phyloP scores from a whole-genome alignment of 23 tunicate genomes.

The Clavelina lepadiformis region DNA sequence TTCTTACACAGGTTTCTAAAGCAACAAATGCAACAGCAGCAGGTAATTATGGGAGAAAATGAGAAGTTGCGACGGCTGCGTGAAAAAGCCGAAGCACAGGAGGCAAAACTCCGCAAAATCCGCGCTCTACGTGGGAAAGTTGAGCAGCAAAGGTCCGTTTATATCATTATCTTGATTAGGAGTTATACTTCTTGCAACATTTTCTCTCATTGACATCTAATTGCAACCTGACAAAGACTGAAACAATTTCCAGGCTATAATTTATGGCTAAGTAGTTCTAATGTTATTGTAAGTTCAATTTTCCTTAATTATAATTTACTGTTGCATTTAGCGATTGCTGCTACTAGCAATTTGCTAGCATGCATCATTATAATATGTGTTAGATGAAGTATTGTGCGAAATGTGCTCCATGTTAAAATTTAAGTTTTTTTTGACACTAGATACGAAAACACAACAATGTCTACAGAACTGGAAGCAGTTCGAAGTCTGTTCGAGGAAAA shows the following conservation, averaged over 20 bases:
- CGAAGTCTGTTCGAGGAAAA: constrained; percentile 81
- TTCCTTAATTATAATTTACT: too few species aligned
- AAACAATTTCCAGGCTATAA: too few species aligned
- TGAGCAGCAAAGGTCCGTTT: constrained; percentile 55
- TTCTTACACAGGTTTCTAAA: constrained; percentile 39
- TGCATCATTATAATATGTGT: too few species aligned
- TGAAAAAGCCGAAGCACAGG: constrained; percentile 95
- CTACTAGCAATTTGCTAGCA: too few species aligned
- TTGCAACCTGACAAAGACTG: too few species aligned
- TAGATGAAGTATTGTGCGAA: neutral
- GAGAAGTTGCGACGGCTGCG: constrained; percentile 75
- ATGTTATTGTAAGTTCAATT: too few species aligned
- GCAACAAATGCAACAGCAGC: constrained; percentile 92
- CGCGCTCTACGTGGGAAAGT: constrained; percentile 78
- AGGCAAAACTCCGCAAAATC: constrained; percentile 82
- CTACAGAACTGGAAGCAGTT: constrained; percentile 93
- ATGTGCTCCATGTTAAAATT: neutral
- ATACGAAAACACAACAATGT: constrained; percentile 67
- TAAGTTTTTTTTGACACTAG: constrained; percentile 17
- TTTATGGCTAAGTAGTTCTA: too few species aligned
- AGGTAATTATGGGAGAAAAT: constrained; percentile 69
- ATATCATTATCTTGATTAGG: too few species aligned
- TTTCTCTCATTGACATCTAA: too few species aligned
- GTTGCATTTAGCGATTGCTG: too few species aligned
- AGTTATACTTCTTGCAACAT: too few species aligned